Evolutionary conservation across 1,140 invertebrate species (phyloP), one percentile per base, ranked within the genome.

Genomic region (Megalopta genalis): DNA sequence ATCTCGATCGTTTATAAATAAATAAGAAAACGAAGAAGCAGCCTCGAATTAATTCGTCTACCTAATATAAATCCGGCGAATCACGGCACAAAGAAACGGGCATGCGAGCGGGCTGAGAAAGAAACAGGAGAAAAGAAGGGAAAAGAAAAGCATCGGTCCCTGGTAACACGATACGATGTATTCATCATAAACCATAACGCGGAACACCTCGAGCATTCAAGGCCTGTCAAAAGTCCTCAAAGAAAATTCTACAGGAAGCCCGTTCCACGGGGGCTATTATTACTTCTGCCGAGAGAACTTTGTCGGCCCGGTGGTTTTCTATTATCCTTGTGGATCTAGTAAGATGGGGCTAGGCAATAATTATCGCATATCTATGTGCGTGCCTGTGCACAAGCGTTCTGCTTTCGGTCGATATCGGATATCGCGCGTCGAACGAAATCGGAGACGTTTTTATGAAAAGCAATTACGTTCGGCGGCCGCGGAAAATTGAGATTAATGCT

Each of bases 171-270:
- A 92, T 91, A 91, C 90, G 90, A 89, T 87, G 90, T 92, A 92
- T 92, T 92, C 90, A 92, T 92, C 91, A 91, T 91, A 92, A 92
- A 90, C 87, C 90, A 90, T 91, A 90, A 90, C 88, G 88, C 82
- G 77, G 84, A 88, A 90, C 90, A 88, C 86, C 85, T 89, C 81
- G 63, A 84, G 86, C 87, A 90, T 90, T 91, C 90, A 90, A 64
- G 78, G 78, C 85, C 89, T 84, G 88, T 91, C 90, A 91, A 87
- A 90, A 91, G 87, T 89, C 82, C 82, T 92, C 89, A 91, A 91
- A 91, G 88, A 88, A 91, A 87, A 88, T 84, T 90, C 85, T 80
- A 89, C 86, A 89, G 89, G 89, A 90, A 90, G 90, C 89, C 82
- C 82, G 57, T n/a, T 64, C 32, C 86, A 88, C 84, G 87, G 83